phyloP scores from a whole-genome alignment of 2,797 vertebrate genomes.

The Steatocranus sp. region DNA sequence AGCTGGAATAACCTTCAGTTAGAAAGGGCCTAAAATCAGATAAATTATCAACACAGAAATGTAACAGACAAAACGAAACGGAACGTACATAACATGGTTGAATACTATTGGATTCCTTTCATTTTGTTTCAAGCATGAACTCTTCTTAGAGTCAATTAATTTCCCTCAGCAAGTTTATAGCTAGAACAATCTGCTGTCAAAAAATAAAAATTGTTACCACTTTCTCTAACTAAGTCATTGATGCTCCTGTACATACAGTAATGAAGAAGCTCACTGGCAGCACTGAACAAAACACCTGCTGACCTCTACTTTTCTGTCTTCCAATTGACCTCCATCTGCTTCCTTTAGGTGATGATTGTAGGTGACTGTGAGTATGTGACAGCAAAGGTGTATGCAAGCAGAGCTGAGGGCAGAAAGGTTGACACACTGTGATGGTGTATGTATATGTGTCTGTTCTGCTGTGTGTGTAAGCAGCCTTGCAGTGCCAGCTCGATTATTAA shows the following conservation, averaged over 20 bases:
- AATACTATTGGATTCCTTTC: background rate
- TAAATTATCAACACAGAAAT: background rate
- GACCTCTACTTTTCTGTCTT: conserved; percentile 37
- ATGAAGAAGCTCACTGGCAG: background rate
- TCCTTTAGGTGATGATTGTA: conserved; percentile 12
- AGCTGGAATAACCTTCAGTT: background rate
- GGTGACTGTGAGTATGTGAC: conserved; percentile 7
- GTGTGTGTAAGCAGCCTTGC: background rate
- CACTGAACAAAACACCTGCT: conserved; percentile 40
- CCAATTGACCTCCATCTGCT: conserved; percentile 50
- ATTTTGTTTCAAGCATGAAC: background rate
- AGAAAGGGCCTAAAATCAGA: background rate
- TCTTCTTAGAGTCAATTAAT: background rate
- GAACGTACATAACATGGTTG: background rate
- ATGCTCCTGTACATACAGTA: background rate
- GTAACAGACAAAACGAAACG: background rate
- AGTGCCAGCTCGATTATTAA: conserved; percentile 30
- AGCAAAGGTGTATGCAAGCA: background rate
- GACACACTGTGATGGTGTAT: background rate
- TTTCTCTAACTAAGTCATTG: background rate
- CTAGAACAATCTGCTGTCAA: background rate
- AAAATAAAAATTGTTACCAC: background rate
- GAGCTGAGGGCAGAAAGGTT: conserved; percentile 15
- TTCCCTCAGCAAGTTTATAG: background rate
- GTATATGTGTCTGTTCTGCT: background rate